phyloP scores from a whole-genome alignment of 1,140 invertebrate genomes.

The Hyles vespertilio region DNA sequence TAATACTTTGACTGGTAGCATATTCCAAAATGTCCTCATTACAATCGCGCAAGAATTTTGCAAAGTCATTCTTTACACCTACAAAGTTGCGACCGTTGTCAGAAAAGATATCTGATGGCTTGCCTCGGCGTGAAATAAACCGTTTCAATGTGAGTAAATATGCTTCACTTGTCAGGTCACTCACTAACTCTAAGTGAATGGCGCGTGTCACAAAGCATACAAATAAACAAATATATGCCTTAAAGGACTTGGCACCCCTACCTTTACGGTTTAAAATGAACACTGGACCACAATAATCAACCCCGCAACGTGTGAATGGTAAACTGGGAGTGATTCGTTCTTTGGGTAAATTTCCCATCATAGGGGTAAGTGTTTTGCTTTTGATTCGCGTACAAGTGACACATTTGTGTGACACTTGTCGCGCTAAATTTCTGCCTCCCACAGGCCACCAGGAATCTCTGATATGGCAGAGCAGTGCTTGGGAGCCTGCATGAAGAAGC shows the following conservation, averaged over 20 bases:
- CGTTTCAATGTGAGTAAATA: too few relatives aligned
- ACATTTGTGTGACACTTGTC: slow-evolving; percentile 15
- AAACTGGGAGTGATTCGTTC: slow-evolving; percentile 25
- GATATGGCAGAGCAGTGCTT: slow-evolving; percentile 12
- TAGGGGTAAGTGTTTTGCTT: slow-evolving; percentile 10
- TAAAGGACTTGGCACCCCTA: slow-evolving; percentile 12
- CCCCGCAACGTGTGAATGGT: slow-evolving; percentile 27
- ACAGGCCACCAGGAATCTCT: slow-evolving; percentile 22
- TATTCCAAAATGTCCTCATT: too few relatives aligned
- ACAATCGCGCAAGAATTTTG: too few relatives aligned
- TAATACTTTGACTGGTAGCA: too few relatives aligned
- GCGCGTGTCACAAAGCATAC: too few relatives aligned
- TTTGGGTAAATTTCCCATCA: slow-evolving; percentile 21
- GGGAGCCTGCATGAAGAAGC: slow-evolving; percentile 19
- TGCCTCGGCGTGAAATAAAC: too few relatives aligned
- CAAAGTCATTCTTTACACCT: too few relatives aligned
- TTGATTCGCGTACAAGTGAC: slow-evolving; percentile 13
- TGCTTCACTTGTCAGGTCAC: too few relatives aligned
- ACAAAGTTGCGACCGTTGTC: too few relatives aligned
- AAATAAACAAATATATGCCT: too few relatives aligned
- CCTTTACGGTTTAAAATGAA: slow-evolving; percentile 17
- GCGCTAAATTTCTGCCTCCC: slow-evolving; percentile 20
- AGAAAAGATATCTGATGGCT: too few relatives aligned
- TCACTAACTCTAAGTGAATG: too few relatives aligned
- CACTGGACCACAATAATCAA: slow-evolving; percentile 39